A percentile compares a stretch with the other conserved stretches of the same genome.
These are phyloP conservation scores for Chelonus formosanus DNA, from an alignment of 2,888 invertebrate species.

Conservation along the genomic window DNA sequence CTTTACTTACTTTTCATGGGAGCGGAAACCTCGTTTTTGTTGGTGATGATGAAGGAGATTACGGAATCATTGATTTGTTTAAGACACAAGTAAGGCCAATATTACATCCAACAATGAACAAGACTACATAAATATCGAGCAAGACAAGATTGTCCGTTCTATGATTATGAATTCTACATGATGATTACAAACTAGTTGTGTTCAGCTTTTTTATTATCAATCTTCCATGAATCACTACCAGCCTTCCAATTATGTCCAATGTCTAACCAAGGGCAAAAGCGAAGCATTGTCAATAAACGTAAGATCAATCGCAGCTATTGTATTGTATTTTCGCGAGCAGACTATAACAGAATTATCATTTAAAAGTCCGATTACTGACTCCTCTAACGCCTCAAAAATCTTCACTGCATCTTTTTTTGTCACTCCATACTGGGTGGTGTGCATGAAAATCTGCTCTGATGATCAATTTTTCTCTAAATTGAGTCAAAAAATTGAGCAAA, in stretches of 20 bases:
- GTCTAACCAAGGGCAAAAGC: background rate
- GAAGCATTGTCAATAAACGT: constrained; percentile 9
- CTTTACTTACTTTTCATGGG: too few species aligned
- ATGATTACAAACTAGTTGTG: constrained; percentile 5
- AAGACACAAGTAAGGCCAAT: too few species aligned
- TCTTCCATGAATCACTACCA: constrained; percentile 17
- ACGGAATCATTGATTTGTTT: background rate
- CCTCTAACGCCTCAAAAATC: constrained; percentile 11
- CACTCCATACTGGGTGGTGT: constrained; percentile 18
- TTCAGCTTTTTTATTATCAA: too few species aligned
- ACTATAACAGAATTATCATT: constrained; percentile 11
- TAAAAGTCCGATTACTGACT: background rate
- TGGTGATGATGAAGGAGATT: too few species aligned
- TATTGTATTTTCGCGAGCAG: constrained; percentile 14
- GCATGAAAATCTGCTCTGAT: constrained; percentile 24
- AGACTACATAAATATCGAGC: too few species aligned
- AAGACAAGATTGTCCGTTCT: constrained; percentile 12
- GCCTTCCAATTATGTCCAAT: constrained; percentile 24
- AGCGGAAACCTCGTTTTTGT: too few species aligned
- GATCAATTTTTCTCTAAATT: too few species aligned
- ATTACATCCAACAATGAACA: too few species aligned
- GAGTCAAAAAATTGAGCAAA: too few species aligned
- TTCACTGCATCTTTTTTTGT: background rate
- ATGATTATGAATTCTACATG: constrained; percentile 3
- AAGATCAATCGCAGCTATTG: constrained; percentile 20